Base-by-base conservation (phyloP, 1,140 invertebrate species). In the Meloidogyne exigua region DNA sequence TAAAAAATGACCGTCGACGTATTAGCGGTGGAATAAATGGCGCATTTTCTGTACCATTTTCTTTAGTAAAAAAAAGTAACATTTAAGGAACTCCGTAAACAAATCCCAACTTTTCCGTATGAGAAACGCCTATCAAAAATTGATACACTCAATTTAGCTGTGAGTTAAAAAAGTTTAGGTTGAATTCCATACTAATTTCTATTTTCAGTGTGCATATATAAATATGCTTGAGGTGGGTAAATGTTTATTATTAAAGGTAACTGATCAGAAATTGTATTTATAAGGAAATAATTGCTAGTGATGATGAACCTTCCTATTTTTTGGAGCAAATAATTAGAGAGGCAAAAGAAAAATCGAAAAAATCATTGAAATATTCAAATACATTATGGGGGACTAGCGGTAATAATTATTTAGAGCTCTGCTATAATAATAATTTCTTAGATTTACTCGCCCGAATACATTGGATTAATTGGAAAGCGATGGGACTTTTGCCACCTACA, bases 401-500 rank as follows among this genome's bases (percentile, higher is more conserved):
- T 87, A 28, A 75, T 66, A 7, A 15, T 39, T 39, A 9, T 39
- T 79, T 25, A 1, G 0, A 42, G n/a, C n/a, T 15, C 5, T 36
- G 36, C n/a, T 44, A 49, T 63, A 64, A 65, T 39, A 21, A 44
- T 23, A 77, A 23, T 74, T 57, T 75, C 90, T 21, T 88, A 98
- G 96, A 99, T 92, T 89, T 98, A 72, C 97, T 95, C 11, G 95
- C 96, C 0, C 90, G 96, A 72, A 89, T 99, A 9, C 96, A 94
- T 0, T 99, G 96, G 96, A 97, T 99, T 75, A 97, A 98, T 84
- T 99, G 96, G 96, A 94, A 96, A 88, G 96, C 95, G 87, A 90
- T 99, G 0, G 96, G 96, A 0, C 18, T 57, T 57, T 18, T 21
- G 1, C 1, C 49, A 9, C 49, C 49, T n/a, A 18, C 42, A 44